Evolutionary conservation across 2,113 vertebrate genomes (phyloP).

Genomic region (Percina caprodes): DNA sequence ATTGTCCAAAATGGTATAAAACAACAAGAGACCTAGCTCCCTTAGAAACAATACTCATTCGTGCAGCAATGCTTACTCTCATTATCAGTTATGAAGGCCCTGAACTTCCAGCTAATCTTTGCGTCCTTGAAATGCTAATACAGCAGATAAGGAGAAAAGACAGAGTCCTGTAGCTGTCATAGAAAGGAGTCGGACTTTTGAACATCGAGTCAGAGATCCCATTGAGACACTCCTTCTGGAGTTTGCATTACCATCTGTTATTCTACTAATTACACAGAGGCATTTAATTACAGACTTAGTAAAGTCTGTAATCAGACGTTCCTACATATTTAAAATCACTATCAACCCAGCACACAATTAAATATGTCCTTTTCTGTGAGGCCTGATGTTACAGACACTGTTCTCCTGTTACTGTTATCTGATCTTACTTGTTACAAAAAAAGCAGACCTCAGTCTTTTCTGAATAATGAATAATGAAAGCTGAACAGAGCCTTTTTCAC

Average conservation of each 20-base stretch:
- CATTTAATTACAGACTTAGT: not conserved
- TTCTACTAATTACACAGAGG: not conserved
- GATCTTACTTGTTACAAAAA: not conserved
- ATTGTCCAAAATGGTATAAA: too few species aligned
- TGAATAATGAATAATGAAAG: not conserved
- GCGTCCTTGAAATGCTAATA: constrained; percentile 34
- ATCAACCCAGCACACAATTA: not conserved
- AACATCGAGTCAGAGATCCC: not conserved
- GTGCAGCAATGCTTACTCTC: not conserved
- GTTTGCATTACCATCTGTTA: not conserved
- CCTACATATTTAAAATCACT: not conserved
- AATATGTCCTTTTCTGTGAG: not conserved
- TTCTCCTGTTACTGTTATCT: not conserved
- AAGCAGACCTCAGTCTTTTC: not conserved
- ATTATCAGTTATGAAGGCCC: not conserved
- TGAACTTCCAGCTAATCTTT: constrained; percentile 4
- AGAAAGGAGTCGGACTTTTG: not conserved
- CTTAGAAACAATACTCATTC: too few species aligned
- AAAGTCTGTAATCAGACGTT: too few species aligned
- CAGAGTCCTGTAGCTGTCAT: not conserved
- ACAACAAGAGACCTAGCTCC: too few species aligned
- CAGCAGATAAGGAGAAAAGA: not conserved
- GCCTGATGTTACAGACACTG: not conserved
- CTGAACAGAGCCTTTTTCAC: constrained; percentile 5
- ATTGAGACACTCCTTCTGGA: not conserved